Conservation (phyloP, 2,888 invertebrate species). For the Geotrupes spiniger region DNA sequence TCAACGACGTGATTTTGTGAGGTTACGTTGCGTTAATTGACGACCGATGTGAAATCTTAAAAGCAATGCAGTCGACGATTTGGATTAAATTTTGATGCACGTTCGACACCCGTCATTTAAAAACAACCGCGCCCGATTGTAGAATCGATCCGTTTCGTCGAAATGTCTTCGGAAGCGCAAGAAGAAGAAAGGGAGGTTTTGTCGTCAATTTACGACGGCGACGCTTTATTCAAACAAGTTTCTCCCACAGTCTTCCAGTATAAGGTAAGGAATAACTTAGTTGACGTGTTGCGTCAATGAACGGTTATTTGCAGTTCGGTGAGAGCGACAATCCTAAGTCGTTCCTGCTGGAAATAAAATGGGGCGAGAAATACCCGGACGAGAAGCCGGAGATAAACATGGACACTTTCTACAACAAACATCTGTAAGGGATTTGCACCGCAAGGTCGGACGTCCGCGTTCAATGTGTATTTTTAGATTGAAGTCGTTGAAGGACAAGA, state of each 20-base stretch:
- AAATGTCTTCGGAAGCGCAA: conserved; percentile 60
- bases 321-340: conserved; percentile 76
- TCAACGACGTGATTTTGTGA: not conserved
- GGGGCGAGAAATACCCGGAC: conserved; percentile 84
- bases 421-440: conserved; percentile 70
- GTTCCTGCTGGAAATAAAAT: conserved; percentile 82
- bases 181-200: conserved; percentile 89
- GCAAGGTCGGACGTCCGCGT: not conserved
- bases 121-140: not conserved
- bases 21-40: conserved; percentile 4
- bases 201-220: conserved; percentile 92
- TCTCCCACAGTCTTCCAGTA: conserved; percentile 81
- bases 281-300: not conserved
- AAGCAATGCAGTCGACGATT: not conserved
- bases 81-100: not conserved
- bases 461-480: conserved; percentile 46
- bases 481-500: conserved; percentile 67
- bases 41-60: not conserved
- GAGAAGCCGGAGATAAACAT: conserved; percentile 78
- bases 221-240: conserved; percentile 79
- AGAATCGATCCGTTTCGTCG: not conserved
- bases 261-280: conserved; percentile 61
- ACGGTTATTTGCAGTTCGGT: conserved; percentile 63
- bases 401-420: conserved; percentile 91
- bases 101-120: not conserved